Base-by-base conservation (phyloP, 2,888 invertebrate species). In the Scaptomyza caliginosa region DNA sequence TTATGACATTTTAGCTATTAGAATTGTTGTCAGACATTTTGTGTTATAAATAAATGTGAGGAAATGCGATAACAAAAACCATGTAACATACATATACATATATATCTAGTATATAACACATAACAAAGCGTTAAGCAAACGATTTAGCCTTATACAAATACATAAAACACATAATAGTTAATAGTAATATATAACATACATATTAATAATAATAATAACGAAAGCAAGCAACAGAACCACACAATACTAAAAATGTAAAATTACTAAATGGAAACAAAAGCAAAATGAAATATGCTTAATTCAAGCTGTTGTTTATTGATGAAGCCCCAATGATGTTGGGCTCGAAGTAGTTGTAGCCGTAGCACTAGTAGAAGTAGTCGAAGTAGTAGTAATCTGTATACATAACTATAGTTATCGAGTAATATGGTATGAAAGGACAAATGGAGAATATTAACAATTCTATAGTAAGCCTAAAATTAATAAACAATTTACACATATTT, bases 401-500 rank as follows among this genome's bases (percentile, higher is more conserved):
- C 13, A 32, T 32, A 32, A 32, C 13, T 32, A 32, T 32, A 32
- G 32, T 32, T 32, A 28, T 42, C n/a, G 43, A 26, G 11, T 38
- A 46, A 39, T n/a, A n/a, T n/a, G n/a, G n/a, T n/a, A 21, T 30
- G 52, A 72, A 26, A 40, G 11, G 52, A 34, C 17, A 49, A 42
- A 58, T 19, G 43, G 16, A 50, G 49, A 45, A 51, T n/a, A 45
- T 45, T 59, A 21, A 70, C 17, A 63, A 45, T 54, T 71, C 68
- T 74, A n/a, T 72, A 77, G 66, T 81, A 68, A 80, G 67, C 51
- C 49, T 62, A 45, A 45, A 13, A 66, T 48, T 49, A 59, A 76
- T 55, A 60, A 77, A 74, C 39, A 63, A 67, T 48, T 72, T 69
- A 77, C 50, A 71, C 50, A 67, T 86, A 70, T 74, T 74, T 83